A percentile compares a stretch with the other conserved stretches of the same genome.
phyloP scores from a whole-genome alignment of 2,797 vertebrate species.

The Jordanella pulchra region DNA sequence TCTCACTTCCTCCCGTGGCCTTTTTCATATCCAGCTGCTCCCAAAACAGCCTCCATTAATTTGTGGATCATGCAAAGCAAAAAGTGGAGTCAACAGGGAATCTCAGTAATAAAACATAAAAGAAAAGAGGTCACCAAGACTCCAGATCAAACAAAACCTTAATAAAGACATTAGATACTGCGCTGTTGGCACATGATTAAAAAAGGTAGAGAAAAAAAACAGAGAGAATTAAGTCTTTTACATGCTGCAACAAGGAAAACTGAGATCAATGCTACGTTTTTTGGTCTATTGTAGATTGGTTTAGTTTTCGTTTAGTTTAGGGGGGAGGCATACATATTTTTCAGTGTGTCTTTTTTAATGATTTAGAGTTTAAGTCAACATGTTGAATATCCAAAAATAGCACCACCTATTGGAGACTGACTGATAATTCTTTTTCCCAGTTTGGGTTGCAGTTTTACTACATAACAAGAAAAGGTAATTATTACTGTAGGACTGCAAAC shows the following conservation, averaged over 20 bases:
- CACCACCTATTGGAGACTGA: background rate
- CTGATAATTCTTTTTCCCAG: background rate
- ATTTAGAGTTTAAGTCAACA: too few species aligned
- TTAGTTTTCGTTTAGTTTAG: background rate
- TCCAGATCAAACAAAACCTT: constrained; percentile 34
- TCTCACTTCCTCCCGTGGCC: constrained; percentile 7
- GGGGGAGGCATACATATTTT: background rate
- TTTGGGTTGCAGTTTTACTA: background rate
- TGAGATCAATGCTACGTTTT: too few species aligned
- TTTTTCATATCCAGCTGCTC: constrained; percentile 10
- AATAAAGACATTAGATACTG: constrained; percentile 31
- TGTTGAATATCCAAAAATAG: too few species aligned
- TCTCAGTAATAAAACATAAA: constrained; percentile 39
- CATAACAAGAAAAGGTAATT: background rate
- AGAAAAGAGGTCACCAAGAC: constrained; percentile 20
- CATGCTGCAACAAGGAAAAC: constrained; percentile 2
- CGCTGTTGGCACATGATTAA: constrained; percentile 12
- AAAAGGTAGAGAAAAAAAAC: constrained; percentile 9
- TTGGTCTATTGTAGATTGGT: too few species aligned
- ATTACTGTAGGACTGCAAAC: background rate
- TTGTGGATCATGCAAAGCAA: constrained; percentile 22
- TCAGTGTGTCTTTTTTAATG: too few species aligned
- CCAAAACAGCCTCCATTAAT: constrained; percentile 30
- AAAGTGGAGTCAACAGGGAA: constrained; percentile 27
- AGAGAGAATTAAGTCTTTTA: background rate